Percentiles rank a stretch among this genome's conserved stretches.
Conservation (phyloP, 2,797 vertebrate species). For the Sebastes steindachneri region DNA sequence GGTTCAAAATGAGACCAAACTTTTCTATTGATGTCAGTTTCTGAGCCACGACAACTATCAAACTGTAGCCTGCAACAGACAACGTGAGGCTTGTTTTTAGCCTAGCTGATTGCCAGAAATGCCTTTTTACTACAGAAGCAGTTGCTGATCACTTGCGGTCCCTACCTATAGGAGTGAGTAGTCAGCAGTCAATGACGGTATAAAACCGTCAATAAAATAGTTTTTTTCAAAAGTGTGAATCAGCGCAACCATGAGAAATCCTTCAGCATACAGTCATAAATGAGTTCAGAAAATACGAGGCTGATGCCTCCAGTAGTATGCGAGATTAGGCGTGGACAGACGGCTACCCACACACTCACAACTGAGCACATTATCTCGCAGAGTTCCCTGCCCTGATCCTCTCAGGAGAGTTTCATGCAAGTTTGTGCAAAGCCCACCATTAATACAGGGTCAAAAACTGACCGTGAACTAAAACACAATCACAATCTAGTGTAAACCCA, state of each 20-base stretch:
- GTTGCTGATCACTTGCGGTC: not conserved
- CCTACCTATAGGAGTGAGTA: not conserved
- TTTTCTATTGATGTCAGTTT: too few species aligned
- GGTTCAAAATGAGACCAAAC: too few species aligned
- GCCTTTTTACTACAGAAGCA: not conserved
- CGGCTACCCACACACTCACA: too few species aligned
- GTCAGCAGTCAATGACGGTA: not conserved
- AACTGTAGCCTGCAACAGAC: accelerated
- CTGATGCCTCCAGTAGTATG: too few species aligned
- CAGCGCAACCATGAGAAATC: not conserved
- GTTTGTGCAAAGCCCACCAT: not conserved
- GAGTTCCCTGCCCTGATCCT: not conserved
- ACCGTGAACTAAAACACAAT: not conserved
- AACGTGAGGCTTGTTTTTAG: too few species aligned
- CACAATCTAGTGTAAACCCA: not conserved
- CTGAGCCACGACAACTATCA: too few species aligned
- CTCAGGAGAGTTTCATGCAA: not conserved
- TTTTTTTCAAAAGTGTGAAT: not conserved
- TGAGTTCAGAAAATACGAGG: not conserved
- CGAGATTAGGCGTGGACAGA: not conserved
- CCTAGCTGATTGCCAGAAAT: accelerated
- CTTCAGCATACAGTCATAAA: not conserved
- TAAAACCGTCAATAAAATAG: not conserved
- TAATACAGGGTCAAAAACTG: not conserved
- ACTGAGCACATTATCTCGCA: not conserved